phyloP scores from a whole-genome alignment of 2,797 vertebrate species.

The Nothura maculosa region DNA sequence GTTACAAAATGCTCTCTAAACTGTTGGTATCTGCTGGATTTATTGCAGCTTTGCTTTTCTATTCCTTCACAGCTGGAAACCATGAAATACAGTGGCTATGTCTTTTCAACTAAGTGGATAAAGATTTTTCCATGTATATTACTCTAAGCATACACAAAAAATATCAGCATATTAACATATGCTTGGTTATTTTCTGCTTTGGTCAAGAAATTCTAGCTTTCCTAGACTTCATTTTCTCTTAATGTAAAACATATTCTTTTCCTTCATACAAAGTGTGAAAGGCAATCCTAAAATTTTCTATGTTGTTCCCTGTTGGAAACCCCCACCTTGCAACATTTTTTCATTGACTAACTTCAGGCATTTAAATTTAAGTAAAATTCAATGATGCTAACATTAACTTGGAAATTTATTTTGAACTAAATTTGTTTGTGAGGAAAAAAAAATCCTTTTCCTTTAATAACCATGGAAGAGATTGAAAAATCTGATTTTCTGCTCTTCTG shows the following conservation, averaged over 20 bases:
- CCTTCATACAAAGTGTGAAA: neutral
- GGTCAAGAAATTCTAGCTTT: neutral
- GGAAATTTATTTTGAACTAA: neutral
- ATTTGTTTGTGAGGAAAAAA: neutral
- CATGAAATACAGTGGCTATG: neutral
- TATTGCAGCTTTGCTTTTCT: neutral
- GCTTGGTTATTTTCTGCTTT: neutral
- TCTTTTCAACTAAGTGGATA: neutral
- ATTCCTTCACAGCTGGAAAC: neutral
- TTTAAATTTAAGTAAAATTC: neutral
- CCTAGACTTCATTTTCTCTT: neutral
- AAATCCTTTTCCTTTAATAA: neutral
- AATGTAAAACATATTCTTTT: neutral
- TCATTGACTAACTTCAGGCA: neutral
- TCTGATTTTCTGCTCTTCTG: neutral
- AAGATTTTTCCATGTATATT: neutral
- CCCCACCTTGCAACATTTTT: neutral
- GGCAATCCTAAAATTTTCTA: neutral
- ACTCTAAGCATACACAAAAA: neutral
- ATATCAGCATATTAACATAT: neutral
- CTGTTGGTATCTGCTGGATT: neutral
- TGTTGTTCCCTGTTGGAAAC: neutral
- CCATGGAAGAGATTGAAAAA: neutral
- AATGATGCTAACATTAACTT: neutral
- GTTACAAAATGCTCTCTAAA: neutral